These are phyloP conservation scores for Drosophila sechellia DNA, from an alignment of 1,140 invertebrate species.

Conservation along the genomic window DNA sequence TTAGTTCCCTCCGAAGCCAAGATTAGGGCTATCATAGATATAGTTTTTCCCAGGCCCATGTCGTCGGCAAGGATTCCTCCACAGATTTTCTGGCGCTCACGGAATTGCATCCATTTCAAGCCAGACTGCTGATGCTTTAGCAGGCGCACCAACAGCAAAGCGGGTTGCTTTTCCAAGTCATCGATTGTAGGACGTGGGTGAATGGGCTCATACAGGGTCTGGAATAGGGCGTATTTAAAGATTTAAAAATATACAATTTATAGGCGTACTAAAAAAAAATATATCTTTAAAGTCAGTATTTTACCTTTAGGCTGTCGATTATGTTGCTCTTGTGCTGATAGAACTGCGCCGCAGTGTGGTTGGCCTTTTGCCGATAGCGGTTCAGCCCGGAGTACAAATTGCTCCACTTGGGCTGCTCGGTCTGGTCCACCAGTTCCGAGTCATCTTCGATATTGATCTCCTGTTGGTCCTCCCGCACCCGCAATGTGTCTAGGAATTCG, in stretches of 20 bases:
- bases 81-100: slow-evolving; percentile 88
- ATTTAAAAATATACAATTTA: no score
- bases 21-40: slow-evolving; percentile 94
- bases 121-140: slow-evolving; percentile 84
- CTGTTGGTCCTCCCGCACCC: slow-evolving; percentile 6
- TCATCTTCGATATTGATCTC: neutral
- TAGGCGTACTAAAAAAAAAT: no score
- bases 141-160: slow-evolving; percentile 25
- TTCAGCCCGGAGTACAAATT: slow-evolving; percentile 42
- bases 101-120: slow-evolving; percentile 93
- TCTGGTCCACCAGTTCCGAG: neutral
- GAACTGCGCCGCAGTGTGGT: slow-evolving; percentile 28
- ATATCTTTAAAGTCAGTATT: neutral
- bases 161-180: slow-evolving; percentile 30
- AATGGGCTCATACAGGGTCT: slow-evolving; percentile 37
- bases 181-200: slow-evolving; percentile 4
- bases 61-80: slow-evolving; percentile 64
- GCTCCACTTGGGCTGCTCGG: slow-evolving; percentile 29
- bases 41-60: slow-evolving; percentile 89
- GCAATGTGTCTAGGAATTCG: slow-evolving; percentile 30
- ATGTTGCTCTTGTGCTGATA: slow-evolving; percentile 49
- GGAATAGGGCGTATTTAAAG: neutral
- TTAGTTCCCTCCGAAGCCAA: slow-evolving; percentile 78
- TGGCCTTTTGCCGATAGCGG: slow-evolving; percentile 24
- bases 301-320: slow-evolving; percentile 46